phyloP scores from a whole-genome alignment of 2,113 vertebrate species.

The Ancistrus triradiatus region DNA sequence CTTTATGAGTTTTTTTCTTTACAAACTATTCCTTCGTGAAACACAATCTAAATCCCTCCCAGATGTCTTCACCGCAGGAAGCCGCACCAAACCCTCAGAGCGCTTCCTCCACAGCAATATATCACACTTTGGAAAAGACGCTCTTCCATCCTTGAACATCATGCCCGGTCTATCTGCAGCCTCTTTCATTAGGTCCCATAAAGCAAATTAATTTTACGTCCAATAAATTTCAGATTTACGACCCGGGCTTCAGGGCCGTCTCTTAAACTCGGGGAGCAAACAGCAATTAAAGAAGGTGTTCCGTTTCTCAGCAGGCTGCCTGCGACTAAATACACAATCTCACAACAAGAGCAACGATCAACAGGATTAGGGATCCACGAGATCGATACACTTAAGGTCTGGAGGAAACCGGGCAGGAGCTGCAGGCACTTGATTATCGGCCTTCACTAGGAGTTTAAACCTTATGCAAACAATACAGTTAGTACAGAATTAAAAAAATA shows the following conservation, averaged over 20 bases:
- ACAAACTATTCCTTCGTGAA: no score
- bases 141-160: background rate
- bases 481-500: no score
- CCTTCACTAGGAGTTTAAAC: no score
- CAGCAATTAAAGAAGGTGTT: slow-evolving; percentile 28
- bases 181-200: slow-evolving; percentile 5
- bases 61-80: no score
- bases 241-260: background rate
- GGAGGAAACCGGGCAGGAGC: background rate
- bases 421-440: no score
- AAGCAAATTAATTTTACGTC: slow-evolving; percentile 12
- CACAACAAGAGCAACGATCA: slow-evolving; percentile 1
- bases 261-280: slow-evolving; percentile 4
- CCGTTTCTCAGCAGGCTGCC: background rate
- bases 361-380: background rate
- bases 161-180: background rate
- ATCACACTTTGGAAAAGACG: background rate
- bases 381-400: background rate
- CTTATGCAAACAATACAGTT: no score
- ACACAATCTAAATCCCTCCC: no score
- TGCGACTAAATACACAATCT: slow-evolving; percentile 6
- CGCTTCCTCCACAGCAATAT: background rate
- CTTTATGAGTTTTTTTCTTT: no score
- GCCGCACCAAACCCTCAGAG: background rate
- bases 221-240: slow-evolving; percentile 30